Percentiles rank a stretch among this genome's conserved stretches.
These are phyloP conservation scores for Dicyrtoma fusca DNA, from an alignment of 2,888 invertebrate genomes.

Conservation along the genomic window DNA sequence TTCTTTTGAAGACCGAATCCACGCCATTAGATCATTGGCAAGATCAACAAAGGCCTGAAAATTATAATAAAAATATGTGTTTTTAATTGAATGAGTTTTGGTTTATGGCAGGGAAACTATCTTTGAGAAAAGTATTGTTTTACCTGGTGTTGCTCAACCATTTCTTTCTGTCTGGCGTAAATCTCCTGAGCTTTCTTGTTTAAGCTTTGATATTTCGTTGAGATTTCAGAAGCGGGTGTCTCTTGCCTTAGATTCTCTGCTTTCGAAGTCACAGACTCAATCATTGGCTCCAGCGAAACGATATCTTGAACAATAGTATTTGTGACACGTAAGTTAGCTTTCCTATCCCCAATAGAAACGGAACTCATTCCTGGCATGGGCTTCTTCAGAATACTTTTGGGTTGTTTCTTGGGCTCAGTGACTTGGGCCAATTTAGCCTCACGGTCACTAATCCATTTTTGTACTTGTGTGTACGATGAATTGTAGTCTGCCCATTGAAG, in stretches of 20 bases:
- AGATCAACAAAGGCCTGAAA: constrained; percentile 85
- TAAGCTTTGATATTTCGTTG: constrained; percentile 84
- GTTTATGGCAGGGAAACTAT: no score
- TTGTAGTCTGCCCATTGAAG: constrained; percentile 96
- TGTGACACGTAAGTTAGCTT: constrained; percentile 85
- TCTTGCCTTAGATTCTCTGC: constrained; percentile 90
- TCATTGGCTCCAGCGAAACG: constrained; percentile 95
- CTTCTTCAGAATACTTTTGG: constrained; percentile 71
- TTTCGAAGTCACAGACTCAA: constrained; percentile 90
- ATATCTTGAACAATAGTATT: constrained; percentile 96
- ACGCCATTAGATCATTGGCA: constrained; percentile 87
- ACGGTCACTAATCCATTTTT: constrained; percentile 92
- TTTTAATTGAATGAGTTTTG: neutral
- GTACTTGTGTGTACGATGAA: constrained; percentile 86
- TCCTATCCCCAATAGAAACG: constrained; percentile 80
- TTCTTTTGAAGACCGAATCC: constrained; percentile 90
- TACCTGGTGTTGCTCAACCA: constrained; percentile 76
- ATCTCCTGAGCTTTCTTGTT: constrained; percentile 88
- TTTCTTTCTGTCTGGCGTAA: constrained; percentile 84
- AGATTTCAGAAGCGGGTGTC: constrained; percentile 88
- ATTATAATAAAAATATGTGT: neutral
- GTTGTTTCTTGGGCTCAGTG: constrained; percentile 65
- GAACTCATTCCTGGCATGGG: constrained; percentile 71
- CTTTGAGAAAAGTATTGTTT: neutral
- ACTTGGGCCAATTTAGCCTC: constrained; percentile 91